Evolutionary conservation across 2,113 vertebrate species (phyloP), one percentile per base, ranked within the genome.

Genomic region (Chaetorhynchus papuensis): DNA sequence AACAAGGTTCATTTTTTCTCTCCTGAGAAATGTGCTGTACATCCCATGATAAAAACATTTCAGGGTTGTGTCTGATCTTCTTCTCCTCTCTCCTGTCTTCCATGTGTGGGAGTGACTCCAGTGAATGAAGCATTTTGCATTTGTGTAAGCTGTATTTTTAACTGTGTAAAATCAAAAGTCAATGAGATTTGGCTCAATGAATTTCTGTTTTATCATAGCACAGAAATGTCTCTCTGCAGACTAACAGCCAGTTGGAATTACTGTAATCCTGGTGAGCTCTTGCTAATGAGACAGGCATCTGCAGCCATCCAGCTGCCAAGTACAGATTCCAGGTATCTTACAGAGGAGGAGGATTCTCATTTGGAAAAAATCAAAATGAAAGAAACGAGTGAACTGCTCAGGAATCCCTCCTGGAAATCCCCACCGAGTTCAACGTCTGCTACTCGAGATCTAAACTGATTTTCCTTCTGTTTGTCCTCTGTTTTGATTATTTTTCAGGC

Each of bases 301-400:
- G 93, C 80, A 93, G n/a, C 83, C 66, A 65, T 61, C 69, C 93
- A 93, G 90, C 92, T 93, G 87, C 87, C 91, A 91, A 52, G 9
- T n/a, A 61, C 52, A 70, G 66, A 78, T 77, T 66, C 53, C 71
- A 91, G 72, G 80, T 87, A 30, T 54, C 41, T 69, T 41, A 49
- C 24, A 52, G 80, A 54, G 72, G 85, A 70, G 80, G 74, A 6
- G 56, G 83, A 41, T 59, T 69, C 74, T 92, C 31, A 26, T 77
- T 61, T 71, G 69, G 80, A 33, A 47, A 89, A 72, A 59, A 59
- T 8, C 31, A 41, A 70, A 81, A 76, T 26, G 37, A 44, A 76
- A 45, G 20, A 30, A 47, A 26, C 47, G 86, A 68, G 33, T 24
- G 30, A 87, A 44, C 33, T 57, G 45, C 20, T 76, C 19, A 42